Conservation (phyloP, 2,888 invertebrate species). For the Seira musarum region DNA sequence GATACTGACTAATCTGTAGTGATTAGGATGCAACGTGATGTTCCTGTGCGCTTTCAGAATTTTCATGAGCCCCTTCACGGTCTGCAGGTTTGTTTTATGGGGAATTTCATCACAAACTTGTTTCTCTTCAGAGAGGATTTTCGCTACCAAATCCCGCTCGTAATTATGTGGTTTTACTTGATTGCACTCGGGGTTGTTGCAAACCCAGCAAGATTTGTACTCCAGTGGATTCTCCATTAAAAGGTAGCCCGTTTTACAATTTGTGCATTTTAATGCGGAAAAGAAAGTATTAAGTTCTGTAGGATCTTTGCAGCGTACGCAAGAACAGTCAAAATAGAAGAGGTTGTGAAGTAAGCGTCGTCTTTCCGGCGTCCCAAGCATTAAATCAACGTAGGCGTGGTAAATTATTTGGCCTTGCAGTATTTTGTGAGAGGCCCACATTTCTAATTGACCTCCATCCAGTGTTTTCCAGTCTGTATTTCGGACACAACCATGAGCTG, state of each 20-base stretch:
- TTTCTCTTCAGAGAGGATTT: conserved; percentile 48
- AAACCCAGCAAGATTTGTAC: conserved; percentile 58
- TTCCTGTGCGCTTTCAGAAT: conserved; percentile 56
- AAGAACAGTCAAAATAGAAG: conserved; percentile 62
- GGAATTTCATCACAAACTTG: conserved; percentile 38
- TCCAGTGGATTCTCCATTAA: conserved; percentile 52
- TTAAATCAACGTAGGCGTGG: conserved; percentile 59
- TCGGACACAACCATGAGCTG: conserved; percentile 61
- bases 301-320: conserved; percentile 55
- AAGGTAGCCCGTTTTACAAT: conserved; percentile 57
- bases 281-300: conserved; percentile 62
- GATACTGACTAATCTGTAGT: conserved; percentile 46
- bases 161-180: conserved; percentile 36
- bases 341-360: conserved; percentile 35
- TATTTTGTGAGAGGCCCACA: conserved; percentile 56
- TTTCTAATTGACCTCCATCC: conserved; percentile 46
- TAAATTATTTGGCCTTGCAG: conserved; percentile 39
- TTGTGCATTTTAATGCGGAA: conserved; percentile 63
- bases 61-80: conserved; percentile 46
- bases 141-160: conserved; percentile 35
- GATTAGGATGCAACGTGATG: conserved; percentile 58
- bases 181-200: conserved; percentile 40
- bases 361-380: conserved; percentile 57
- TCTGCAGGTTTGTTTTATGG: conserved; percentile 19
- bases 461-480: conserved; percentile 60